Percentiles rank a stretch among this genome's conserved stretches.
Evolutionary conservation across 2,113 vertebrate species (phyloP).

Genomic region (Parotia lawesii): DNA sequence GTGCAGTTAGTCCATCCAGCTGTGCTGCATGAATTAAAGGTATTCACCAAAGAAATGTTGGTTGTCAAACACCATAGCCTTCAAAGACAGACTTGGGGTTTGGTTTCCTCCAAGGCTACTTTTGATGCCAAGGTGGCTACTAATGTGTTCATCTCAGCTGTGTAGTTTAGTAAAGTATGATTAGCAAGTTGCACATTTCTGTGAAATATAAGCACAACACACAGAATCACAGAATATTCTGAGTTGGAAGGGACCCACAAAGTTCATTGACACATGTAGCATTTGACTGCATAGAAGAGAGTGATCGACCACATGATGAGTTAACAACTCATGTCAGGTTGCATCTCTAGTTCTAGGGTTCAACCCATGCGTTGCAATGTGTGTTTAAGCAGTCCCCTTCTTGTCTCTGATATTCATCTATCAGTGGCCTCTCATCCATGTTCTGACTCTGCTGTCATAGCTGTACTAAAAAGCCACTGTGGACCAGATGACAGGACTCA

Average conservation of each 20-base stretch:
- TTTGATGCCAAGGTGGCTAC: neutral
- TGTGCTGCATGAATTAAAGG: neutral
- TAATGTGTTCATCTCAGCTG: neutral
- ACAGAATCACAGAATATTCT: neutral
- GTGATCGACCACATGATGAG: rapidly evolving
- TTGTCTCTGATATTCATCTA: neutral
- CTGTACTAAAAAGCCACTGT: neutral
- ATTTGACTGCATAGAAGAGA: neutral
- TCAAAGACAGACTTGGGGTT: neutral
- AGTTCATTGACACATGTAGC: neutral
- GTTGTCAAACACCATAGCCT: neutral
- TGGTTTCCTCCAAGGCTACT: neutral
- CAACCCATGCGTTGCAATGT: neutral
- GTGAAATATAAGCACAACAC: neutral
- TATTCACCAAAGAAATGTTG: neutral
- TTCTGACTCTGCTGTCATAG: neutral
- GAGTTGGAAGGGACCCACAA: neutral
- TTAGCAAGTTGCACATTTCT: neutral
- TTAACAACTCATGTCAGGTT: neutral
- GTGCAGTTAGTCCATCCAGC: neutral
- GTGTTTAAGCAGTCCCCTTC: neutral
- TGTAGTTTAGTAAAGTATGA: neutral
- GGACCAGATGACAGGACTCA: neutral
- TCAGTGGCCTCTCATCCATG: neutral
- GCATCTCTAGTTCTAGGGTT: neutral